Percentiles rank a stretch among this genome's conserved stretches.
Conservation (phyloP, 2,113 vertebrate species). For the Hoplias malabaricus region DNA sequence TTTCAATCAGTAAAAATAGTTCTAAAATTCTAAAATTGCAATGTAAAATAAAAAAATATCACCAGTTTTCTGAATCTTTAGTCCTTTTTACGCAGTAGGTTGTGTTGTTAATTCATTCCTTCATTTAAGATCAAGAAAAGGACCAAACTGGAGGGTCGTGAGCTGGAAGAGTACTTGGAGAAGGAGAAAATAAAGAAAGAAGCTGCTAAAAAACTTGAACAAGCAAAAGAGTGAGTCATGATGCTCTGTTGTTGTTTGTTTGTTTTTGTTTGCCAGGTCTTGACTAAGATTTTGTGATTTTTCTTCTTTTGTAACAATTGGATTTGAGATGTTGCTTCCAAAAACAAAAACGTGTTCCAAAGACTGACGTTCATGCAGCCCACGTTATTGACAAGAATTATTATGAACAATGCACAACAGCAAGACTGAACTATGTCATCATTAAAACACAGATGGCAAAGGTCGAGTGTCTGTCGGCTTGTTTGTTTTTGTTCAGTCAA, state of each 20-base stretch:
- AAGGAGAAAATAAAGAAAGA: slow-evolving; percentile 97
- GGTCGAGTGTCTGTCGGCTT: too few relatives aligned
- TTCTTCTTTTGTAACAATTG: neutral
- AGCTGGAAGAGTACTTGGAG: slow-evolving; percentile 93
- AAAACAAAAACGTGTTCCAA: neutral
- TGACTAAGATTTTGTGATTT: neutral
- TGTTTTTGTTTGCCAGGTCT: neutral
- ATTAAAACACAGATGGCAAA: too few relatives aligned
- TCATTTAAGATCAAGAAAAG: slow-evolving; percentile 81
- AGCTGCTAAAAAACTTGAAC: slow-evolving; percentile 95
- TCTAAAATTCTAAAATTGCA: too few relatives aligned
- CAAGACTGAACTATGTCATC: too few relatives aligned
- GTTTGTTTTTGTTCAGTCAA: too few relatives aligned
- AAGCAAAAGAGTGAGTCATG: slow-evolving; percentile 93
- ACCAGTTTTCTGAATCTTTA: too few relatives aligned
- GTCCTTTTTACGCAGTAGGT: neutral
- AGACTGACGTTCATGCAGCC: neutral
- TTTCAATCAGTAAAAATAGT: too few relatives aligned
- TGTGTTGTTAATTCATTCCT: slow-evolving; percentile 7
- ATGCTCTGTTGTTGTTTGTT: slow-evolving; percentile 12
- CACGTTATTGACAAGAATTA: neutral
- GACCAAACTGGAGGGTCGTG: slow-evolving; percentile 94
- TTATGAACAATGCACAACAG: neutral
- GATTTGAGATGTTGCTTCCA: neutral
- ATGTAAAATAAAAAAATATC: too few relatives aligned